Percentiles rank a stretch among this genome's conserved stretches.
These are phyloP conservation scores for Nestor notabilis DNA, from an alignment of 2,113 vertebrate species.

Conservation along the genomic window DNA sequence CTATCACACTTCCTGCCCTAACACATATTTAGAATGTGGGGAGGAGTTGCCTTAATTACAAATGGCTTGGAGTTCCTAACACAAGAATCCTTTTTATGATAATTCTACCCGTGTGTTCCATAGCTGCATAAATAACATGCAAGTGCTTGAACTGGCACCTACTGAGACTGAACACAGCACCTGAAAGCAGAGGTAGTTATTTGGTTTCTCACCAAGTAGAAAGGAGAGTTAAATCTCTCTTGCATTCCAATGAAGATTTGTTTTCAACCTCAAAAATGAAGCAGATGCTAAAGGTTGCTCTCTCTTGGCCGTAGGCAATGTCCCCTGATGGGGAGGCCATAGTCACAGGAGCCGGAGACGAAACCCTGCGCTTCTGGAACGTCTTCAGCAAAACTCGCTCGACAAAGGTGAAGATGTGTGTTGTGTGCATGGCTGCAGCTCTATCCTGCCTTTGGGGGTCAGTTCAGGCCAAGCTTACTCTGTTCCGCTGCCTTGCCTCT, in stretches of 20 bases:
- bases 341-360: slow-evolving; percentile 95
- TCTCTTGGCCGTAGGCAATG: slow-evolving; percentile 84
- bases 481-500: background rate
- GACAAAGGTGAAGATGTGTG: slow-evolving; percentile 83
- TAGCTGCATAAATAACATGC: background rate
- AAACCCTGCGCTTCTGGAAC: slow-evolving; percentile 97
- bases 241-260: background rate
- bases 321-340: slow-evolving; percentile 99
- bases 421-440: background rate
- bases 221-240: background rate
- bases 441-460: too few species aligned
- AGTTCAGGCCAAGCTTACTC: accelerated
- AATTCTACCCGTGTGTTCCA: background rate
- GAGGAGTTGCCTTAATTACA: background rate
- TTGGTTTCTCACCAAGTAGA: background rate
- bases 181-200: background rate
- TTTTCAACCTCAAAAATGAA: background rate
- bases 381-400: slow-evolving; percentile 99
- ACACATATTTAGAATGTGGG: background rate
- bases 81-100: background rate
- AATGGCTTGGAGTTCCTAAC: background rate
- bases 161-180: background rate
- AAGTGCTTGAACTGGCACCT: background rate
- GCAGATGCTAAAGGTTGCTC: background rate
- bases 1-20: background rate